Percentiles rank a stretch among this genome's conserved stretches.
These are phyloP conservation scores for Epizoanthus illoricatus DNA, from an alignment of 92 coral and sea anemone species.

Conservation along the genomic window DNA sequence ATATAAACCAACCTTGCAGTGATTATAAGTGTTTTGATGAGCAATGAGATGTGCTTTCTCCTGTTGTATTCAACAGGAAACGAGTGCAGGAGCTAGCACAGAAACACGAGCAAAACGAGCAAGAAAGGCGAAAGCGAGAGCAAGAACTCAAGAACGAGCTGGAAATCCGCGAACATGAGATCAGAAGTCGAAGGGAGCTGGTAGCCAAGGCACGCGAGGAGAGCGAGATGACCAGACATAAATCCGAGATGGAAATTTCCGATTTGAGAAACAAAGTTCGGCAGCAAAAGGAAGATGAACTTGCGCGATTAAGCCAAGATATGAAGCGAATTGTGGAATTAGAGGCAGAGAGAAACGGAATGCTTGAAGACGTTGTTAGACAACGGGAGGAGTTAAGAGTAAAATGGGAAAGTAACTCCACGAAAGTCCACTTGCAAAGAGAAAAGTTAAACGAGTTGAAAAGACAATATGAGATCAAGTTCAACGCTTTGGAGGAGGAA, in stretches of 20 bases:
- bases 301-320: slow-evolving; percentile 68
- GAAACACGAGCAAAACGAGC: slow-evolving; percentile 84
- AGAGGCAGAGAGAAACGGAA: slow-evolving; percentile 75
- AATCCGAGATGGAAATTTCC: slow-evolving; percentile 77
- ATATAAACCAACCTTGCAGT: too few species aligned
- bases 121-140: slow-evolving; percentile 64
- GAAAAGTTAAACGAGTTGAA: slow-evolving; percentile 63
- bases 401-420: slow-evolving; percentile 79
- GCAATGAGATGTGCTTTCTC: not conserved
- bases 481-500: slow-evolving; percentile 75
- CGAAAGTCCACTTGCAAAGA: slow-evolving; percentile 63
- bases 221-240: slow-evolving; percentile 67
- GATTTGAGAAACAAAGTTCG: slow-evolving; percentile 72
- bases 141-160: slow-evolving; percentile 80
- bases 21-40: too few species aligned
- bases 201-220: slow-evolving; percentile 78
- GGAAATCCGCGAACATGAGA: slow-evolving; percentile 70
- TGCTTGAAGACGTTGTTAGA: slow-evolving; percentile 60
- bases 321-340: slow-evolving; percentile 75
- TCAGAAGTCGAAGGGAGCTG: slow-evolving; percentile 68
- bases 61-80: slow-evolving; percentile 54
- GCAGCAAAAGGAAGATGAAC: slow-evolving; percentile 82
- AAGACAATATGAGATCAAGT: slow-evolving; percentile 65
- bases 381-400: slow-evolving; percentile 65
- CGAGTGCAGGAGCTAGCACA: slow-evolving; percentile 78